phyloP scores from a whole-genome alignment of 2,797 vertebrate species.

The Nothura maculosa region DNA sequence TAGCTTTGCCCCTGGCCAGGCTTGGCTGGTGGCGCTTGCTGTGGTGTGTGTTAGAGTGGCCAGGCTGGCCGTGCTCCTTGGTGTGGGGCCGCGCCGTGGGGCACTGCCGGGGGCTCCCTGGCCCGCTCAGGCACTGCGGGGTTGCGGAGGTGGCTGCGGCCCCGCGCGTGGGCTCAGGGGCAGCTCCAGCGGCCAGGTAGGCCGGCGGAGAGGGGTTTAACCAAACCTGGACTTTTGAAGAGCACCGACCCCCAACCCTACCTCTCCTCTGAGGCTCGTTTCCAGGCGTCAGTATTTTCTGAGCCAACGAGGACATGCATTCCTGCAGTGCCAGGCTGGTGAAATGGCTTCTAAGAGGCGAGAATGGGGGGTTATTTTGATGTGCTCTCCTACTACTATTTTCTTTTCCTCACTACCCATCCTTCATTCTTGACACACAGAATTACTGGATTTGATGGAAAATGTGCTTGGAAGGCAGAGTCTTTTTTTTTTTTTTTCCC shows the following conservation, averaged over 20 bases:
- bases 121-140: background rate
- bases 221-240: background rate
- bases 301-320: background rate
- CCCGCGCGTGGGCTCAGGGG: background rate
- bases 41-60: conserved; percentile 38
- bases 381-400: background rate
- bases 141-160: background rate
- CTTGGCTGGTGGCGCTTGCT: background rate
- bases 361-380: background rate
- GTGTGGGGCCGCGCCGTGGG: background rate
- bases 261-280: background rate
- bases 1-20: conserved; percentile 8
- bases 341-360: conserved; percentile 30
- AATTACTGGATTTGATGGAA: conserved; percentile 10
- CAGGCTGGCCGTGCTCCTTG: background rate
- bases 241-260: background rate
- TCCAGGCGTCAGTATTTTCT: background rate
- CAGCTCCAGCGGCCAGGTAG: background rate
- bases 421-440: background rate
- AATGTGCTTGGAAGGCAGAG: conserved; percentile 44
- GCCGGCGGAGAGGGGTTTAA: background rate
- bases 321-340: background rate
- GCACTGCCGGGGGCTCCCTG: background rate
- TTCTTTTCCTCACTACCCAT: background rate
- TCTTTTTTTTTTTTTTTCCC: background rate